Evolutionary conservation across 2,797 vertebrate species (phyloP).

Genomic region (Rhinatrema bivittatum): DNA sequence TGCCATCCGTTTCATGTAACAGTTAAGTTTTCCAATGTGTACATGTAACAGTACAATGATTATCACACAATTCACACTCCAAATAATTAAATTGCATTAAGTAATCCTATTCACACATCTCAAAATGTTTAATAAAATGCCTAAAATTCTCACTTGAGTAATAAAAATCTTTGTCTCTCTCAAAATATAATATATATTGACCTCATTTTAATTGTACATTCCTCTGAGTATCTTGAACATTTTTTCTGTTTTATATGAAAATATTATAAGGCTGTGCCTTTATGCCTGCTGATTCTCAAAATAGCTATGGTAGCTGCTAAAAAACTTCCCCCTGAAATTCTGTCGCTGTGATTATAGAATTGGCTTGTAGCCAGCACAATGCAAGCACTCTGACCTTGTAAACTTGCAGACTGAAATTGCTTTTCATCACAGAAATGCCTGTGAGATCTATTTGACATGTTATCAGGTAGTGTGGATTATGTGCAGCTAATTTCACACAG

Average conservation of each 20-base stretch:
- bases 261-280: no score
- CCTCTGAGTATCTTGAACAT: background rate
- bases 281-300: background rate
- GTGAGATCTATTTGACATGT: background rate
- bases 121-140: no score
- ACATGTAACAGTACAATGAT: no score
- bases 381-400: background rate
- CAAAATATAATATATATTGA: no score
- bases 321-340: background rate
- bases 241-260: background rate
- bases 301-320: background rate
- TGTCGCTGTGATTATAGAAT: background rate
- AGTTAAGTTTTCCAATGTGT: no score
- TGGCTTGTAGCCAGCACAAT: background rate
- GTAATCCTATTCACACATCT: no score
- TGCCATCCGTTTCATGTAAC: no score
- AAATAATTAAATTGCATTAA: no score
- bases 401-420: background rate
- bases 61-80: no score
- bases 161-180: no score
- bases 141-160: no score
- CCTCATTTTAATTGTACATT: background rate
- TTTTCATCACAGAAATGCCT: background rate
- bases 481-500: no score
- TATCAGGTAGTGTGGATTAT: background rate